A percentile compares a stretch with the other conserved stretches of the same genome.
These are phyloP conservation scores for Tragulus kanchil DNA, from an alignment of 2,113 vertebrate genomes.

Conservation along the genomic window DNA sequence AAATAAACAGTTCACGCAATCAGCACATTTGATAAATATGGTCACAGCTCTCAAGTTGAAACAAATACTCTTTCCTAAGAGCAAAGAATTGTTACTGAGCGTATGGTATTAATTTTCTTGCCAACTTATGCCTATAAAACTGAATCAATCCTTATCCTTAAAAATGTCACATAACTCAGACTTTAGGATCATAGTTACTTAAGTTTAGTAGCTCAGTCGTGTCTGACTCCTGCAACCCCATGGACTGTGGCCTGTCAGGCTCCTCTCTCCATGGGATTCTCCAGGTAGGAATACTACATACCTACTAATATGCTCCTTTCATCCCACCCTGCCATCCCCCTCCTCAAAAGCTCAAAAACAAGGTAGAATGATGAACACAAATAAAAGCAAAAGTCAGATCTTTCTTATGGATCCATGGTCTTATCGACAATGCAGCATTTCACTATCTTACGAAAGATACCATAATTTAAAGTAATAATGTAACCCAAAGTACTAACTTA, in stretches of 20 bases:
- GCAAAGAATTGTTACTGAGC: conserved; percentile 67
- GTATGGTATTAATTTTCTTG: conserved; percentile 68
- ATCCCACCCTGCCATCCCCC: background rate
- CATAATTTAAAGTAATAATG: conserved; percentile 7
- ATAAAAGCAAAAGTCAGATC: background rate
- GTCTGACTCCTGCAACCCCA: too few species aligned
- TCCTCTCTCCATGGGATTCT: too few species aligned
- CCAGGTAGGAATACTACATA: background rate
- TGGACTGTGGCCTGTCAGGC: too few species aligned
- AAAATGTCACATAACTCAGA: conserved; percentile 67
- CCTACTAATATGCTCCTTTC: background rate
- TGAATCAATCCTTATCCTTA: conserved; percentile 63
- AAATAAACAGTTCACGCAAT: conserved; percentile 49
- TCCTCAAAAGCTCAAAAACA: background rate
- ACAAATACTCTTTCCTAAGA: conserved; percentile 59
- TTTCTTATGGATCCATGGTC: background rate
- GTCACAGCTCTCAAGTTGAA: conserved; percentile 66
- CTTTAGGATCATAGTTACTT: conserved; percentile 50
- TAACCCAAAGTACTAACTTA: background rate
- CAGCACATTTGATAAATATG: conserved; percentile 57
- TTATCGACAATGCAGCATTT: conserved; percentile 21
- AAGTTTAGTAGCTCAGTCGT: too few species aligned
- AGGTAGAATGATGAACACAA: background rate
- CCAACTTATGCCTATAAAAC: conserved; percentile 54
- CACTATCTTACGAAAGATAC: background rate